These are phyloP conservation scores for Glomeris maerens DNA, from an alignment of 1,140 invertebrate genomes.

Conservation along the genomic window DNA sequence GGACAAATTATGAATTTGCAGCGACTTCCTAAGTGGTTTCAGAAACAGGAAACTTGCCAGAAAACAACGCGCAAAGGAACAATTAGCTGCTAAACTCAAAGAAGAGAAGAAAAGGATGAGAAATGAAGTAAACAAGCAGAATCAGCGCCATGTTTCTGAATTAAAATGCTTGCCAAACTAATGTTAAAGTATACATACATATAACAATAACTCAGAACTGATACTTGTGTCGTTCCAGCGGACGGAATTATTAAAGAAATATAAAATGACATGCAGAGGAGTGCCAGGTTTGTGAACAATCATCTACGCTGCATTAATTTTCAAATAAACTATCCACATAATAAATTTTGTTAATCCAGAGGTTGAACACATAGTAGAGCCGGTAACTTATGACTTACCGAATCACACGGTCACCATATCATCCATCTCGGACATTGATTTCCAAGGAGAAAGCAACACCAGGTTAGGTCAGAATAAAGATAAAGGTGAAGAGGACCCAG, in stretches of 20 bases:
- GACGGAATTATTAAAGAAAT: not conserved
- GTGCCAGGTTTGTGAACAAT: not conserved
- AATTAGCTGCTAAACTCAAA: not conserved
- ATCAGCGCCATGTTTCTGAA: no score
- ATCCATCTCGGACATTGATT: conserved; percentile 4
- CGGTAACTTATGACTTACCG: not conserved
- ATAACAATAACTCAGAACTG: not conserved
- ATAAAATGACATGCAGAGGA: not conserved
- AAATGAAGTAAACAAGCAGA: conserved; percentile 1
- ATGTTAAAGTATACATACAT: not conserved
- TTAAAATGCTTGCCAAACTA: not conserved
- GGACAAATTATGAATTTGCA: not conserved
- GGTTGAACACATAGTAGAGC: not conserved
- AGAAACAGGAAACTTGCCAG: conserved; percentile 7
- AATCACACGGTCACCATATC: conserved; percentile 1
- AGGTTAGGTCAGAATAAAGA: conserved; percentile 4
- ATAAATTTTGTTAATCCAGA: conserved; percentile 1
- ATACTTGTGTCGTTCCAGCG: not conserved
- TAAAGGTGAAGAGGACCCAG: no score
- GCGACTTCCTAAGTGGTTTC: conserved; percentile 3
- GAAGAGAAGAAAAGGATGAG: not conserved
- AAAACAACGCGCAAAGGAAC: not conserved
- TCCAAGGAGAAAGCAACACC: not conserved
- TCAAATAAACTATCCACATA: not conserved
- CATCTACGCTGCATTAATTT: not conserved